Base-by-base conservation (phyloP, 1,140 invertebrate genomes). In the Paralvinella palmiformis region DNA sequence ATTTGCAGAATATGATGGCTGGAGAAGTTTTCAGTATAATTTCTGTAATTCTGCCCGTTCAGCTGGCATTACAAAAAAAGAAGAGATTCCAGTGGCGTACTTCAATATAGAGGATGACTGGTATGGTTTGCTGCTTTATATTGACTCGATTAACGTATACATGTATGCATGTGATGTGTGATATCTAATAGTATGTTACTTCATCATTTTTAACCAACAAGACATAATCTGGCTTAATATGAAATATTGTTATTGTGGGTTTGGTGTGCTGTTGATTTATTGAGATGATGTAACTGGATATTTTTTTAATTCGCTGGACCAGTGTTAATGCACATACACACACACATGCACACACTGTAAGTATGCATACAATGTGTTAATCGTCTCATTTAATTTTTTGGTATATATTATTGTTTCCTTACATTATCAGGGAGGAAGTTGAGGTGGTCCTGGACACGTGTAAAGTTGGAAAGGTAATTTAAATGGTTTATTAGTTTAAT, bases 61-160 rank as follows among this genome's bases (percentile, higher is more conserved):
- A 10, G n/a, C 37, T 41, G 37, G 37, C 37, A 41, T 41, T n/a
- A n/a, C 10, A 41, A n/a, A 32, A 32, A 57, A 24, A 20, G 27
- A 27, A 10, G 77, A 77, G 59, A 73, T 75, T 64, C 77, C 77
- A 52, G 73, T 78, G 5, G 74, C 73, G 17, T 75, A 72, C 61
- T 79, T 79, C 63, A 66, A 62, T 22, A 64, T 76, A 60, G 76
- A 78, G 37, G 73, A 76, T 69, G 76, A 76, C 57, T 76, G 76
- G 77, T 79, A 69, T 69, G 73, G 65, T 41, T n/a, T 13, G n/a
- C n/a, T 44, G 10, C 37, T 44, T 13, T 44, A 13, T 13, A 44
- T 10, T 44, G 37, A 44, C n/a, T 13, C n/a, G 10, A 44, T 44
- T 44, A n/a, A 44, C 37, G n/a, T 44, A 13, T 13, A 44, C n/a